Base-by-base conservation (phyloP, 2,113 vertebrate species). In the Microcebus tavaratra region DNA sequence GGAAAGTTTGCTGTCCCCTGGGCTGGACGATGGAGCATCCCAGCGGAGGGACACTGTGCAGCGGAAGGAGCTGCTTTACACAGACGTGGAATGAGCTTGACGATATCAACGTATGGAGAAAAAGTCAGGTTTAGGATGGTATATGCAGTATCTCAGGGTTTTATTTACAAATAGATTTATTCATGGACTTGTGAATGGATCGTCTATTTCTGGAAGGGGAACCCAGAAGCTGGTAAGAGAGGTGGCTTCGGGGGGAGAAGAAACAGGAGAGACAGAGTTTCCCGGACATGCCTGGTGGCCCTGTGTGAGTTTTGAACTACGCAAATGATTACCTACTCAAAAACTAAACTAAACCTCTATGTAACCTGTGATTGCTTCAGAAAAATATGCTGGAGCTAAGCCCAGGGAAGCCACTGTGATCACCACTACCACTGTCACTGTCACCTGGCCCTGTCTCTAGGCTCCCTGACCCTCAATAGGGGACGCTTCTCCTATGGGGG, bases 11-110 rank as follows among this genome's bases (percentile, higher is more conserved):
- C 36, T 7, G 6, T 31, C 42, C 59, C 34, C 83, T 0, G 1
- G 65, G 36, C 50, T 11, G 59, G 85, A 3, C 1, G 59, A 48
- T 2, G 3, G 85, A 0, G 20, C 0, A 3, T 15, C 34, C 23
- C 5, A 0, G 14, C 6, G 8, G 48, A 15, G 29, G 34, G 48
- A 31, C 2, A 3, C 12, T 2, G 65, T 5, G 0, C 1, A 13
- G 67, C 9, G 5, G 48, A 39, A 17, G 8, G 53, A 57, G 2
- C 57, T 45, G 13, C 23, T 55, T 27, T 82, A 8, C 21, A 29
- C 6, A 2, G 42, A 90, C 4, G 3, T 0, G 0, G 68, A 50
- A 83, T 2, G 29, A 31, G 72, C 73, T 27, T 34, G 36, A 29
- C 50, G 50, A 70, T 2, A 88, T 0, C 3, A 3, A 61, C 9